Evolutionary conservation across 92 coral and sea anemone genomes (phyloP), one percentile per base, ranked within the genome.

Genomic region (Actinernus sp.): DNA sequence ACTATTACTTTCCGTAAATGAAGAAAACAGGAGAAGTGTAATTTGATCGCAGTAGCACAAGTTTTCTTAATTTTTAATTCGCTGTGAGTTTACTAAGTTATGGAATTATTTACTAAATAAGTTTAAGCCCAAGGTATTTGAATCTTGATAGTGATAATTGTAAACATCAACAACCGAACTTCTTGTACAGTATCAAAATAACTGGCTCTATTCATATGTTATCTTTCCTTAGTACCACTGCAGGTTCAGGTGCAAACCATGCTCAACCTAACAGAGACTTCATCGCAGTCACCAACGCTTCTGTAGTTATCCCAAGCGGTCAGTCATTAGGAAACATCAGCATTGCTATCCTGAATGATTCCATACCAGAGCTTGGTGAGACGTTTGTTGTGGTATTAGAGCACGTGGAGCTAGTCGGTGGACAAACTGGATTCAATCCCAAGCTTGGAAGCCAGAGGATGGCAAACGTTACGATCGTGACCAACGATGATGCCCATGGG

Each of bases 401-500:
- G 45, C 43, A 60, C 20, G 97, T 91, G 0, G 92, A 84, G 52
- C 65, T 95, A 56, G 63, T 91, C 13, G 90, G 86, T 2, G 53
- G 53, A 3, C 44, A 74, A 0, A 52, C 96, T 0, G 82, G 58
- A 0, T 50, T 75, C 39, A 78, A 68, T 19, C 97, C 97, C 2
- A 79, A 78, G 36, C 58, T 95, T 27, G 97, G 95, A 20, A 40
- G 49, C 1, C 68, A 31, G 13, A 55, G 63, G 57, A 59, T 68
- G 36, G 91, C 73, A 23, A 83, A 83, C 73, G 96, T 95, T 19
- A 91, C 99, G 3, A 87, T 95, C 31, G 67, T 81, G 37, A 73
- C 68, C 13, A 89, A 86, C 53, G 99, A 95, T 43, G 79, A 95
- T 56, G 97, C 93, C 8, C 87, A 91, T 59, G 97, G 99, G 14